Evolutionary conservation across 2,888 invertebrate genomes (phyloP).

Genomic region (Amaurobius ferox): DNA sequence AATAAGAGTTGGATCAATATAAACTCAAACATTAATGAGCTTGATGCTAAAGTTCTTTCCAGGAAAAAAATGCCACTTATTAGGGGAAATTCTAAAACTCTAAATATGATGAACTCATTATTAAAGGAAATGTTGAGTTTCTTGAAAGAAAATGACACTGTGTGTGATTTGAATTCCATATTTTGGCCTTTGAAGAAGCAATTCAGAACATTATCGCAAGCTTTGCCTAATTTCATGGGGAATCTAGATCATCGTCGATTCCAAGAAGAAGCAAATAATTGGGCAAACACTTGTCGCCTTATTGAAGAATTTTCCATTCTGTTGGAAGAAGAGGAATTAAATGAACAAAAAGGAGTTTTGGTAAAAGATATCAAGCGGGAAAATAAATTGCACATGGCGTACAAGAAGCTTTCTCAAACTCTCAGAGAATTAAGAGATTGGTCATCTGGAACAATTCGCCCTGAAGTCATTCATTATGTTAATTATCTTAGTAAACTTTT

Average conservation of each 20-base stretch:
- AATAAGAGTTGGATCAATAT: conserved; percentile 38
- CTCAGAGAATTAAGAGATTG: conserved; percentile 37
- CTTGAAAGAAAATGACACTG: conserved; percentile 15
- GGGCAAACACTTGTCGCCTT: conserved; percentile 18
- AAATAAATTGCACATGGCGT: conserved; percentile 60
- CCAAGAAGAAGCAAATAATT: conserved; percentile 31
- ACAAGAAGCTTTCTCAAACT: conserved; percentile 48
- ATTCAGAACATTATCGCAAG: conserved; percentile 10
- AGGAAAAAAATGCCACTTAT: conserved; percentile 54
- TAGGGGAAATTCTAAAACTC: conserved; percentile 47
- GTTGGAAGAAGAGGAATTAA: conserved; percentile 36
- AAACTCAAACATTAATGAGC: background rate
- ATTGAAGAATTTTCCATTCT: conserved; percentile 38
- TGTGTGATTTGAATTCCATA: conserved; percentile 7
- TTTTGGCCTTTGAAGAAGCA: conserved; percentile 43
- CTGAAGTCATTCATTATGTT: conserved; percentile 25
- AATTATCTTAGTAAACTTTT: conserved; percentile 72
- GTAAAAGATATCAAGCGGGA: conserved; percentile 34
- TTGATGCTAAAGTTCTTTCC: conserved; percentile 36
- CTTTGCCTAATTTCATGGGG: conserved; percentile 33
- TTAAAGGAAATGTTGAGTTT: conserved; percentile 37
- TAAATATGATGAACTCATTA: conserved; percentile 36
- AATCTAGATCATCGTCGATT: conserved; percentile 33
- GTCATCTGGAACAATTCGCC: conserved; percentile 49
- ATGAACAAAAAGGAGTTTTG: conserved; percentile 2